Evolutionary conservation across 2,113 vertebrate genomes (phyloP).

Genomic region (Pseudorectes ferrugineus): DNA sequence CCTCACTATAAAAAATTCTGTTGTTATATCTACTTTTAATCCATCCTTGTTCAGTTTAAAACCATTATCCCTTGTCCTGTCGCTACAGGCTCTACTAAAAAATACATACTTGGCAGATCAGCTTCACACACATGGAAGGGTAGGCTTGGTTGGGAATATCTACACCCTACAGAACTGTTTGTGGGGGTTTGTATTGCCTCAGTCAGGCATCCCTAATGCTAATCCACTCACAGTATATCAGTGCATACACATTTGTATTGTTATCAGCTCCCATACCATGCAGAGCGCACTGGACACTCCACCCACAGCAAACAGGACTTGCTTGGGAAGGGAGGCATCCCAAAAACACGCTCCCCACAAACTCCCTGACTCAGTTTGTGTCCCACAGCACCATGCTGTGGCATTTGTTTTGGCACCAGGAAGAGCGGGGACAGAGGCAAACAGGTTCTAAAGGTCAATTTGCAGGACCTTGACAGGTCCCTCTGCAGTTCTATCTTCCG

Average conservation of each 20-base stretch:
- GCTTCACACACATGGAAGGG: not conserved
- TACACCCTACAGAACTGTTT: not conserved
- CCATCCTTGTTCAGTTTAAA: not conserved
- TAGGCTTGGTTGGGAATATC: not conserved
- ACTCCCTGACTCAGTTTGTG: not conserved
- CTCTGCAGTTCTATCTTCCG: rapidly evolving
- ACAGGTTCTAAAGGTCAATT: not conserved
- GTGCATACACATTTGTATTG: not conserved
- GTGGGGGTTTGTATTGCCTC: not conserved
- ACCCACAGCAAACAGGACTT: not conserved
- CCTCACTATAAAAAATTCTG: rapidly evolving
- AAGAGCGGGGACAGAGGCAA: not conserved
- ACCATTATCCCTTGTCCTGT: not conserved
- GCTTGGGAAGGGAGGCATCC: not conserved
- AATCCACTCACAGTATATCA: not conserved
- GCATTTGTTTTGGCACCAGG: not conserved
- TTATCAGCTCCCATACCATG: not conserved
- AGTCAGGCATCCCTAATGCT: not conserved
- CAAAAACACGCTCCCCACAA: not conserved
- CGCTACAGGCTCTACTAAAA: not conserved
- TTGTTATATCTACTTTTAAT: not conserved
- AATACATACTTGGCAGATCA: not conserved
- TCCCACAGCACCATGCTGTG: not conserved
- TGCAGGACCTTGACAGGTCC: not conserved
- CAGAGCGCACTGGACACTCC: not conserved